Evolutionary conservation across 2,113 vertebrate genomes (phyloP), one percentile per base, ranked within the genome.

Genomic region (Bolborhynchus lineola): DNA sequence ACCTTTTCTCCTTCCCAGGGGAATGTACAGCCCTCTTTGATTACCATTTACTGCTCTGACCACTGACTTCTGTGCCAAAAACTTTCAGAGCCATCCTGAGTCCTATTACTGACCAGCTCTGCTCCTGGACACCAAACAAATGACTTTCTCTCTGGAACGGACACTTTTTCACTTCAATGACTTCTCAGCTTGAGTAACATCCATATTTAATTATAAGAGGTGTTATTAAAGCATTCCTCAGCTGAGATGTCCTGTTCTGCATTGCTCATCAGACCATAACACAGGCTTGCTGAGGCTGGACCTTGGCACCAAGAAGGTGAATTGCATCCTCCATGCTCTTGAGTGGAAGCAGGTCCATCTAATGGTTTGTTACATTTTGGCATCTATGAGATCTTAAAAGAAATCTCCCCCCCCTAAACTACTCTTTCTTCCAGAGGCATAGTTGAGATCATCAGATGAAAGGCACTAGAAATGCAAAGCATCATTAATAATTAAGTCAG

Each of bases 401-500:
- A 81, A 82, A 29, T 42, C 21, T 84, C 39, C 77, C 39, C 19
- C 7, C 31, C 19, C 24, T 10, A 68, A 78, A 3, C 9, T 13
- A 23, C 13, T 55, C 75, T 44, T 79, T 37, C 39, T 85, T 52
- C 52, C 89, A 76, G 87, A 62, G 41, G 37, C 52, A n/a, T 10
- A 25, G 47, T 44, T 57, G 63, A 71, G 64, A 74, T 84, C 65
- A 65, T 87, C 52, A 74, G 72, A 71, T 24, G 53, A 84, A 92
- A 97, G 65, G 81, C 77, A 69, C 65, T 62, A 63, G 85, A 50
- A 91, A 79, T 63, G 69, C 63, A 95, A 72, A 77, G 60, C 62
- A 41, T 26, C 57, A 16, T 97, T 80, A 74, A 90, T 88, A 95
- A 90, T 95, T 89, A 41, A 95, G 87, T 65, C 52, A 85, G 84